Base-by-base conservation (phyloP, 2,888 invertebrate species). In the Hyles lineata region DNA sequence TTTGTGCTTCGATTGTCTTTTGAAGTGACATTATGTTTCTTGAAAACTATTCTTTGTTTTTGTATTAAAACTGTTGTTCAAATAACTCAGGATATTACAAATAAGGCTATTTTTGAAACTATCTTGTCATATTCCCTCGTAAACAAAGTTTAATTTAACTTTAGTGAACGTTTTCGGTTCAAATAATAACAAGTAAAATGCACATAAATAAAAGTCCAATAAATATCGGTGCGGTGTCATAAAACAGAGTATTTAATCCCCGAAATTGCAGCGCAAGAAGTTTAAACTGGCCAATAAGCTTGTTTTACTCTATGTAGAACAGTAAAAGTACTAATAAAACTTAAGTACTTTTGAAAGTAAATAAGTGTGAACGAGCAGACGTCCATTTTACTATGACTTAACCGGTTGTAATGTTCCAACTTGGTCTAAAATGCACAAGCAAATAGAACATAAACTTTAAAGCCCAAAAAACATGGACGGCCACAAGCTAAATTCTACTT, bases 401-500 rank as follows among this genome's bases (percentile, higher is more conserved):
- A 67, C 55, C 35, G 35, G 32, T 55, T 59, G 55, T 72, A 58
- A 58, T 72, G 55, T 72, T 19, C 35, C 32, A 72, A 72, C 63
- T 72, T 58, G 35, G 35, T 58, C 77, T 79, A 78, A 80, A 81
- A 79, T 77, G 79, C 78, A 76, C 72, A 78, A 80, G 73, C 75
- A 74, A 77, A 78, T 79, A 78, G 79, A 79, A 80, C 79, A 79
- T 85, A 85, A 88, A 88, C 80, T 87, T 83, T 83, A 83, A 86
- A 86, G 83, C 85, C 79, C 79, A 83, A 83, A 87, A 88, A 86
- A 87, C 82, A 87, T 81, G 85, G 83, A 83, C 81, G 75, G 80
- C 89, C 87, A 82, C 88, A 87, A 87, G 85, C 89, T 85, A 86
- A 87, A 89, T 88, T 87, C 84, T 85, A 88, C 86, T 87, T 86